Base-by-base conservation (phyloP, 2,113 vertebrate genomes). In the Neoarius graeffei region DNA sequence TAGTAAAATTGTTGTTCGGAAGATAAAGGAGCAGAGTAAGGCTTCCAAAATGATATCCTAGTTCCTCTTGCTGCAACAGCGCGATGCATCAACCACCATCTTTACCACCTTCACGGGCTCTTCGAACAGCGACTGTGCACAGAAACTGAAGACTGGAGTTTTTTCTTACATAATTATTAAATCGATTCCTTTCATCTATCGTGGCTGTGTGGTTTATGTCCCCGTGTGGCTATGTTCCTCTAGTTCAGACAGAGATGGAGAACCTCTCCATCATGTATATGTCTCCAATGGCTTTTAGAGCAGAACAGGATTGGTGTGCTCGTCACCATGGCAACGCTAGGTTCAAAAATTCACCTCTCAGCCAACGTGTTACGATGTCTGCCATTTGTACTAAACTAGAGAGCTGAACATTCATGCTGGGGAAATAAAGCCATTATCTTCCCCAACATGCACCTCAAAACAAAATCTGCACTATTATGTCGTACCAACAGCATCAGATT, bases 321-420 rank as follows among this genome's bases (percentile, higher is more conserved):
- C 76, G 92, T 91, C 82, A 83, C 90, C 90, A 91, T 92, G 85
- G 90, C 83, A 91, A 92, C 89, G 27, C 30, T 85, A 90, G 87
- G 84, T 86, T 81, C 73, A 86, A 85, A 42, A 90, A 86, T 84
- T 74, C 89, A 83, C 69, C 79, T 83, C 81, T 88, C 86, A 86
- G 82, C 79, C 50, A 20, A 66, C n/a, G 85, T 86, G 79, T 84
- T 91, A 82, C 25, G 71, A 67, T 85, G 89, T 79, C 87, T 80
- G 76, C 67, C 54, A 60, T 89, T 74, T 88, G 88, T 81, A 77
- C 81, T 66, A 80, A 85, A 81, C 14, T 76, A 27, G 30, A 82
- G 52, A 83, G 11, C 50, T 84, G 62, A 62, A 84, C 52, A 81
- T 76, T 66, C 35, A 42, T 81, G 50, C 64, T 71, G 20, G 35